A percentile compares a stretch with the other conserved stretches of the same genome.
Evolutionary conservation across 2,797 vertebrate genomes (phyloP).

Genomic region (Mormyrus proboscirostris): DNA sequence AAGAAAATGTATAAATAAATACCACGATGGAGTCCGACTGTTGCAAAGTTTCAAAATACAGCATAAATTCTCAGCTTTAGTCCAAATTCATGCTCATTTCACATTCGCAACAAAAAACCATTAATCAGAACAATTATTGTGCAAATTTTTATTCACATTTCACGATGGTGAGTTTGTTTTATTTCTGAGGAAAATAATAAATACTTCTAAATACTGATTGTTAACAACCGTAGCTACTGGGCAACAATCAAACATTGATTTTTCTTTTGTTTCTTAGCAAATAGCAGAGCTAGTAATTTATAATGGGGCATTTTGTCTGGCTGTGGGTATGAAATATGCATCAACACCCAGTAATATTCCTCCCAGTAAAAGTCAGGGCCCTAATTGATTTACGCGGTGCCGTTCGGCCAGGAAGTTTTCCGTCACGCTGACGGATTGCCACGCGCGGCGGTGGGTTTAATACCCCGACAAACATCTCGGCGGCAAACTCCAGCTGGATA

Average conservation of each 20-base stretch:
- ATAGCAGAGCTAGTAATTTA: neutral
- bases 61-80: neutral
- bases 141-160: neutral
- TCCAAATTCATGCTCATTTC: neutral
- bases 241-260: neutral
- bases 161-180: neutral
- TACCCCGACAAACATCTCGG: conserved; percentile 83
- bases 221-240: neutral
- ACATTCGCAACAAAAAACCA: neutral
- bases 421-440: conserved; percentile 82
- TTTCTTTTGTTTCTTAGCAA: neutral
- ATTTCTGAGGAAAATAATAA: neutral
- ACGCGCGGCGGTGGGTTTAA: conserved; percentile 72
- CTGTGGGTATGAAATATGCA: conserved; percentile 11
- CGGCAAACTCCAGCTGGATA: conserved; percentile 77
- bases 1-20: neutral
- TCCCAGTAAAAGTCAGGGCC: conserved; percentile 53
- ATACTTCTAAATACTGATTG: neutral
- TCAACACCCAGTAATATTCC: conserved; percentile 15
- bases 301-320: neutral
- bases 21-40: neutral
- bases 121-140: neutral
- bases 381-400: conserved; percentile 83
- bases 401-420: conserved; percentile 62
- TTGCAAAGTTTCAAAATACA: neutral